These are phyloP conservation scores for Eolophus roseicapilla DNA, from an alignment of 2,113 vertebrate species.

Conservation along the genomic window DNA sequence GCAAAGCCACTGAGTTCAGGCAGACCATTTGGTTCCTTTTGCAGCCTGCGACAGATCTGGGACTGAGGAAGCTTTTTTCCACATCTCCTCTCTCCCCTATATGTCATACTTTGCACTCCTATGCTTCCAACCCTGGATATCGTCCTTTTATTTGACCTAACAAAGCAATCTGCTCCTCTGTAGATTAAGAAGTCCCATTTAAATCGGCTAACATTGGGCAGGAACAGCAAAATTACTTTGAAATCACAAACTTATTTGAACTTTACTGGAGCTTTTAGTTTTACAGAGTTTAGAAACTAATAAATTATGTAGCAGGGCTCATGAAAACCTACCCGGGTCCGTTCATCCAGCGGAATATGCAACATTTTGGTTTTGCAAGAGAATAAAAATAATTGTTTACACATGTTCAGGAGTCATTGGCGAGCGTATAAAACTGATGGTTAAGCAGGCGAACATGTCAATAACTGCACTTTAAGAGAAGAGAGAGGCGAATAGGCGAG, in stretches of 20 bases:
- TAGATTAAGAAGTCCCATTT: neutral
- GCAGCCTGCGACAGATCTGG: neutral
- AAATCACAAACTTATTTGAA: slow-evolving; percentile 60
- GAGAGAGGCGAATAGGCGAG: neutral
- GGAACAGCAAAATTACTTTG: slow-evolving; percentile 39
- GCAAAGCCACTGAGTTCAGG: neutral
- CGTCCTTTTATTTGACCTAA: neutral
- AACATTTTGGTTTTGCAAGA: slow-evolving; percentile 59
- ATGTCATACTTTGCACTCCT: neutral
- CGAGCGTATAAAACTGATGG: slow-evolving; percentile 48
- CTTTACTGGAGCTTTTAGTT: slow-evolving; percentile 64
- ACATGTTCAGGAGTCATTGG: slow-evolving; percentile 51
- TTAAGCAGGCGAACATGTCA: slow-evolving; percentile 35
- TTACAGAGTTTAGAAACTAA: slow-evolving; percentile 71
- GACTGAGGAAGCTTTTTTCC: neutral
- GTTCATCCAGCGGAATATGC: slow-evolving; percentile 30
- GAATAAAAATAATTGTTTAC: slow-evolving; percentile 72
- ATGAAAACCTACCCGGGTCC: slow-evolving; percentile 39
- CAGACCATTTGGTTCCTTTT: neutral
- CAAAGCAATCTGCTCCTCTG: neutral
- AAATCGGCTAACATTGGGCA: neutral
- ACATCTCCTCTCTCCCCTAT: accelerated
- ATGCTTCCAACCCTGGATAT: neutral
- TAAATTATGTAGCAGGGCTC: slow-evolving; percentile 65
- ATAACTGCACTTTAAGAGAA: slow-evolving; percentile 50